Percentiles rank a stretch among this genome's conserved stretches.
Conservation (phyloP, 2,888 invertebrate genomes). For the Epinotia bilunana region DNA sequence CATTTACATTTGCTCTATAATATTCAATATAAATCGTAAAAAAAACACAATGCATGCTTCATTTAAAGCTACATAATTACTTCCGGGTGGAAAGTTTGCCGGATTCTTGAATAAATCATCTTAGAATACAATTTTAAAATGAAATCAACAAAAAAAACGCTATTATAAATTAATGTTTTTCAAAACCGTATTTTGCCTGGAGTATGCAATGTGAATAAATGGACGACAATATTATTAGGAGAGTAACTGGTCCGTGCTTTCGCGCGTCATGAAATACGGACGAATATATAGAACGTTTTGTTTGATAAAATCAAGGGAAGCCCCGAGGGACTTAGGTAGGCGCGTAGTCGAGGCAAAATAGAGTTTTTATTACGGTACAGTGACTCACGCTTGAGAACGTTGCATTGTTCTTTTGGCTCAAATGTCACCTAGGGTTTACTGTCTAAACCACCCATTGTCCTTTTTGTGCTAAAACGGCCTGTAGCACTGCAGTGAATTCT, state of each 20-base stretch:
- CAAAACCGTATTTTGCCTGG: no score
- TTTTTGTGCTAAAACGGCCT: slow-evolving; percentile 18
- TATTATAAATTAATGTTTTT: no score
- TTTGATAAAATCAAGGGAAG: slow-evolving; percentile 25
- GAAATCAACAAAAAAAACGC: no score
- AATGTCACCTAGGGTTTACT: slow-evolving; percentile 31
- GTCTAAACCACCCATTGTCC: slow-evolving; percentile 32
- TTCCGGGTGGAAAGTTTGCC: no score
- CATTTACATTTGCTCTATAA: no score
- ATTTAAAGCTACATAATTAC: no score
- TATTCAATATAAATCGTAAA: no score
- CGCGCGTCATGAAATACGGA: background rate
- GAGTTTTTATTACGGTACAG: slow-evolving; percentile 39
- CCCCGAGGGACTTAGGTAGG: slow-evolving; percentile 22
- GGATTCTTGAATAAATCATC: no score
- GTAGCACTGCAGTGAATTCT: slow-evolving; percentile 1
- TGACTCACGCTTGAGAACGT: slow-evolving; percentile 33
- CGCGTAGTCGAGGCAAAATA: slow-evolving; percentile 27
- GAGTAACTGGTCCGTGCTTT: slow-evolving; percentile 7
- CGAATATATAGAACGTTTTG: slow-evolving; percentile 14
- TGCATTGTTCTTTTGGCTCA: slow-evolving; percentile 35
- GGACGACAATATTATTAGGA: slow-evolving; percentile 22
- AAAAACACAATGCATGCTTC: no score
- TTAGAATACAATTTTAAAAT: no score
- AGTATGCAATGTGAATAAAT: slow-evolving; percentile 22